A percentile compares a stretch with the other conserved stretches of the same genome.
Conservation (phyloP, 2,113 vertebrate genomes). For the Prochilodus magdalenae region DNA sequence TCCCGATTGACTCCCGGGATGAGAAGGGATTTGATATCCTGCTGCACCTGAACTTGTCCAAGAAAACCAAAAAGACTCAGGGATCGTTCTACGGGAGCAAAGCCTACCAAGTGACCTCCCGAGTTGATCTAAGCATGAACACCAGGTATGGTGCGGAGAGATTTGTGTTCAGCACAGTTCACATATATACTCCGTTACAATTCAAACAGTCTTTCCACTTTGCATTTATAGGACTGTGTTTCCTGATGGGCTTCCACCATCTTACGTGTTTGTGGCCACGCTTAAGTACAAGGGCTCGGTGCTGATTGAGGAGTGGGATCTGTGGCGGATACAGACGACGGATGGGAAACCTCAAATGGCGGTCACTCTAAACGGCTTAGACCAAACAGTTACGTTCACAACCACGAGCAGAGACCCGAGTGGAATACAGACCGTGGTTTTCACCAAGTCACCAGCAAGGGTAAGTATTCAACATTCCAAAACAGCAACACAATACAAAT, state of each 20-base stretch:
- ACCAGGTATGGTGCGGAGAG: slow-evolving; percentile 81
- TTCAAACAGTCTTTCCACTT: slow-evolving; percentile 5
- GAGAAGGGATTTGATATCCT: slow-evolving; percentile 98
- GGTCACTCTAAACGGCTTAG: slow-evolving; percentile 87
- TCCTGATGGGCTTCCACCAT: slow-evolving; percentile 95
- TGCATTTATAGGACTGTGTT: slow-evolving; percentile 83
- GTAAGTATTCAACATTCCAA: slow-evolving; percentile 70
- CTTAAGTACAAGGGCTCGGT: slow-evolving; percentile 89
- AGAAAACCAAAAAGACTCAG: slow-evolving; percentile 89
- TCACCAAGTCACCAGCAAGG: slow-evolving; percentile 80
- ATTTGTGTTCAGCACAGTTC: not conserved
- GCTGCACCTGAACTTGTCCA: slow-evolving; percentile 88
- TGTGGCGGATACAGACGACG: slow-evolving; percentile 90
- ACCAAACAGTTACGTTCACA: slow-evolving; percentile 86
- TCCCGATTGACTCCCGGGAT: slow-evolving; percentile 88
- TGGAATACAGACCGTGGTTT: slow-evolving; percentile 85
- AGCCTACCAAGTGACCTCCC: slow-evolving; percentile 89
- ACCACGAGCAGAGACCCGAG: slow-evolving; percentile 84
- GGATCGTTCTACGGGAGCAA: slow-evolving; percentile 84
- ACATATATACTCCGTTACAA: not conserved
- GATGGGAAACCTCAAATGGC: slow-evolving; percentile 91
- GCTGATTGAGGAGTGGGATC: slow-evolving; percentile 89
- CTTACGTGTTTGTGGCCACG: slow-evolving; percentile 95
- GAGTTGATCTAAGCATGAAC: slow-evolving; percentile 86
- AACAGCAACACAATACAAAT: not conserved